Base-by-base conservation (phyloP, 1,140 invertebrate species). In the Apocrypta bakeri region DNA sequence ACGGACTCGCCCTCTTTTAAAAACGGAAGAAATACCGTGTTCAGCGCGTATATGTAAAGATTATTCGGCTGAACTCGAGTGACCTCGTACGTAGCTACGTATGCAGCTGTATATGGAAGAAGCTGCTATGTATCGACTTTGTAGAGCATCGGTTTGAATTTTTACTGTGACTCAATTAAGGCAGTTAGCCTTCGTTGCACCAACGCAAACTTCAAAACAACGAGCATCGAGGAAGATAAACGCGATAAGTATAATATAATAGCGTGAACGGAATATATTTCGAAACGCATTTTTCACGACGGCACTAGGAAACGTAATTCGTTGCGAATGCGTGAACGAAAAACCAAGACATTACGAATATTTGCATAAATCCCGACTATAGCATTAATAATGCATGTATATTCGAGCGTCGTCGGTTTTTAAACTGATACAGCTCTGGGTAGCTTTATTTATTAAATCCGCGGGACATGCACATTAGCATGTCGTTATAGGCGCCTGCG, bases 391-490 rank as follows among this genome's bases (percentile, higher is more conserved):
- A 86, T 82, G 84, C 81, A 63, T 79, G 71, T 17, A 56, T 17
- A 56, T 33, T 71, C 77, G 25, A 79, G 86, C 79, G 85, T 84
- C 68, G 73, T 75, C 29, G 9, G 27, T 21, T 31, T 25, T 66
- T 37, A 2, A 37, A 37, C 3, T 9, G 2, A 9, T 37, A 37
- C 33, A 37, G 33, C 33, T 37, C 48, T 21, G 48, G 7, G 48
- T 17, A 17, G 42, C 42, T 25, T 40, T 66, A 48, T 86, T 84
- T 84, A 85, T 86, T 85, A 84, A 88, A 87, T 88, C 83, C 75
- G 42, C 82, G 66, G 83, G 81, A 75, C 29, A n/a, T 69, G 64
- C 63, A 64, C 84, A 88, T 88, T 88, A 87, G 85, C 87, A 88
- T 89, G 84, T 86, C 84, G 78, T 87, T 88, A 85, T 37, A n/a